Evolutionary conservation across 2,888 invertebrate species (phyloP), one percentile per base, ranked within the genome.

Genomic region (Morpho achilles): DNA sequence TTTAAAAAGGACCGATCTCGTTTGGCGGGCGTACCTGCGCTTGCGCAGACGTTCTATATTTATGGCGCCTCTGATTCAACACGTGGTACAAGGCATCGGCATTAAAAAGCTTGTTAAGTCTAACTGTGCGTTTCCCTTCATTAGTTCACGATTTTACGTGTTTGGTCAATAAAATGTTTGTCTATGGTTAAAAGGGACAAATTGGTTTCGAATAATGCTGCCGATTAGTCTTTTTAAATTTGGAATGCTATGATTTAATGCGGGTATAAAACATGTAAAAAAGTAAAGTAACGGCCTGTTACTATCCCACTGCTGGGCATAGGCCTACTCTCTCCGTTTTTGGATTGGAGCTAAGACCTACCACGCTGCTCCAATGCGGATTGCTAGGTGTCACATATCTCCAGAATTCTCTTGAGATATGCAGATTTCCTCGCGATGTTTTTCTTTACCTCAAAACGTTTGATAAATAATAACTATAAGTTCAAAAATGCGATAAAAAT

Each of bases 1-100:
- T 75, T 70, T 79, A 84, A 86, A 86, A 86, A 84, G 80, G 82
- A 73, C 72, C 79, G 77, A 86, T 88, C 88, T 89, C 79, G 88
- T 88, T 89, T 89, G 88, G 84, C 87, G 82, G 85, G 85, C 87
- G 87, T 88, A 89, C 89, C 87, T 89, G 88, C 85, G 87, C 83
- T 70, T 71, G 82, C 84, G 86, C 87, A 80, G 87, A 86, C 83
- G 83, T 76, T 76, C 84, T 84, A 87, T 90, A 89, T 89, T 90
- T 90, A 90, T 87, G 89, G 89, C 89, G 89, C 89, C 88, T 77
- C 77, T 76, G 75, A 73, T 72, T 77, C 72, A 79, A 79, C 85
- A 86, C 86, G 86, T 85, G 86, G 81, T 78, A 76, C 75, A 73
- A 68, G 74, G 74, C 71, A 76, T 79, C 65, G 73, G 74, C 74